Percentiles rank a stretch among this genome's conserved stretches.
These are phyloP conservation scores for Hippocampus guttulatus DNA, from an alignment of 2,113 vertebrate genomes.

Conservation along the genomic window DNA sequence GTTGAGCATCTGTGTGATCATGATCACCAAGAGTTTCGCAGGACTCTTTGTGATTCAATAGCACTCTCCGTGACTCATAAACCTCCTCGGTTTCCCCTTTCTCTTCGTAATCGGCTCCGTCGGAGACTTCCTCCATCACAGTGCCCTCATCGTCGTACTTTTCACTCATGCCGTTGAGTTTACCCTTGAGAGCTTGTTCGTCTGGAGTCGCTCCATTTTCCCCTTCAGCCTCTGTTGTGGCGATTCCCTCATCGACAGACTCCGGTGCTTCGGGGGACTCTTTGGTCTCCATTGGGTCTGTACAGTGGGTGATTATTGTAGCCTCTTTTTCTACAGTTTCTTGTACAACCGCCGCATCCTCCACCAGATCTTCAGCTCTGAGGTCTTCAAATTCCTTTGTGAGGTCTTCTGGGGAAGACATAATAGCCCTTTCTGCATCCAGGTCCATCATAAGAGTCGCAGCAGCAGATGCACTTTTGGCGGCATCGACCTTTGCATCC, in stretches of 20 bases:
- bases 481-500: slow-evolving; percentile 67
- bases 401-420: slow-evolving; percentile 95
- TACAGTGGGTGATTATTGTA: slow-evolving; percentile 61
- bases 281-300: slow-evolving; percentile 74
- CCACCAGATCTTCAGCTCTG: slow-evolving; percentile 79
- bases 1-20: slow-evolving; percentile 56
- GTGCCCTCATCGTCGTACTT: slow-evolving; percentile 92
- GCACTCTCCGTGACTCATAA: slow-evolving; percentile 75
- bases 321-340: slow-evolving; percentile 66
- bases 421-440: slow-evolving; percentile 81
- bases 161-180: slow-evolving; percentile 75
- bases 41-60: slow-evolving; percentile 57
- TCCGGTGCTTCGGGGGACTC: slow-evolving; percentile 79
- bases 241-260: slow-evolving; percentile 91
- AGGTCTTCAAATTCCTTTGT: slow-evolving; percentile 94
- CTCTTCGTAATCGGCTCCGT: slow-evolving; percentile 87
- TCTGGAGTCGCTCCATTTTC: slow-evolving; percentile 85
- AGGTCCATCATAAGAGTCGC: slow-evolving; percentile 66
- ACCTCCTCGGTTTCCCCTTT: slow-evolving; percentile 89
- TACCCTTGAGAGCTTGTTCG: slow-evolving; percentile 77
- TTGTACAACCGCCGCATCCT: slow-evolving; percentile 70
- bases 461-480: slow-evolving; percentile 45
- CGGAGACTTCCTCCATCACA: slow-evolving; percentile 85
- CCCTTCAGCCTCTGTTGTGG: slow-evolving; percentile 88
- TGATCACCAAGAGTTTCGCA: slow-evolving; percentile 65